phyloP scores from a whole-genome alignment of 2,888 invertebrate species.

The Calliscelio sp. region DNA sequence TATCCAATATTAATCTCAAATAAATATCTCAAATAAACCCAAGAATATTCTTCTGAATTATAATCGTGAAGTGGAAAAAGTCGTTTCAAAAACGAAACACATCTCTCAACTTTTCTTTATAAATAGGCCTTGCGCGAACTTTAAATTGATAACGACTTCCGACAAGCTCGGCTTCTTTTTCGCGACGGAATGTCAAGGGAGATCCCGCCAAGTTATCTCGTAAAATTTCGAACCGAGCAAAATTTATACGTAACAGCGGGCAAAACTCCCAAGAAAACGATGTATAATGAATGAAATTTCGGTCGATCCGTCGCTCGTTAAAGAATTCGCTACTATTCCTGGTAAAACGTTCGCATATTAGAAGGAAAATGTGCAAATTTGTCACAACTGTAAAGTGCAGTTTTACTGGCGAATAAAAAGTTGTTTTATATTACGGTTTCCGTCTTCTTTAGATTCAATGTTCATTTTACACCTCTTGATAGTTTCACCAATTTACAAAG shows the following conservation, averaged over 20 bases:
- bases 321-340: slow-evolving; percentile 12
- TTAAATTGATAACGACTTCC: slow-evolving; percentile 28
- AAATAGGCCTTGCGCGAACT: slow-evolving; percentile 11
- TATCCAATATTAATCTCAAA: slow-evolving; percentile 14
- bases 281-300: slow-evolving; percentile 44
- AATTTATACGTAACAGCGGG: slow-evolving; percentile 12
- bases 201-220: slow-evolving; percentile 19
- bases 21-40: slow-evolving; percentile 8
- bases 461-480: no score
- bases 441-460: no score
- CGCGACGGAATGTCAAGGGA: slow-evolving; percentile 22
- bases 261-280: slow-evolving; percentile 30
- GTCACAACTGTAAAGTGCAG: no score
- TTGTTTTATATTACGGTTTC: no score
- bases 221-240: slow-evolving; percentile 27
- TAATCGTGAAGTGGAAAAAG: background rate
- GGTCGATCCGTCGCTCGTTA: slow-evolving; percentile 20
- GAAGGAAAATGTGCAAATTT: no score
- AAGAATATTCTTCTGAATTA: slow-evolving; percentile 10
- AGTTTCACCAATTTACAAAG: no score
- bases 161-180: slow-evolving; percentile 25
- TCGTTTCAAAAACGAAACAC: slow-evolving; percentile 6
- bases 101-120: slow-evolving; percentile 18
- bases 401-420: no score
- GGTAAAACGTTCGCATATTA: background rate